A percentile compares a stretch with the other conserved stretches of the same genome.
Conservation (phyloP, 2,888 invertebrate genomes). For the Hypolimnas misippus region DNA sequence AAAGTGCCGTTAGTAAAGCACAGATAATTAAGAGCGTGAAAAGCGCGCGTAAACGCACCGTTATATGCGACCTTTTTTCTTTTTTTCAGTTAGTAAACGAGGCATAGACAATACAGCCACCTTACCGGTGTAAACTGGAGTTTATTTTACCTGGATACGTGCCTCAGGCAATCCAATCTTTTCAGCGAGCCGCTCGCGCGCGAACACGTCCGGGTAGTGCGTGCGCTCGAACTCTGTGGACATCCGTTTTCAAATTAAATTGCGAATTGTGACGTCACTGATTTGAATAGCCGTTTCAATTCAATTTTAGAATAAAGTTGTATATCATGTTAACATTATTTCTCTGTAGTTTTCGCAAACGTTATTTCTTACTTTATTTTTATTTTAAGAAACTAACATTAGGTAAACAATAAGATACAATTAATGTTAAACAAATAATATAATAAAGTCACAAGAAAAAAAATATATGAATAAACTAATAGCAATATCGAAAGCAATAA, state of each 20-base stretch:
- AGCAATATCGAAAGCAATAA: slow-evolving; percentile 53
- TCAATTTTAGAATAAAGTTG: slow-evolving; percentile 28
- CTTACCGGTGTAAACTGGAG: slow-evolving; percentile 78
- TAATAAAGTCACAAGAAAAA: slow-evolving; percentile 22
- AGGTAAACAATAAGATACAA: too few relatives aligned
- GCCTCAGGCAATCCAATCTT: slow-evolving; percentile 99
- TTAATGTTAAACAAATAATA: too few relatives aligned
- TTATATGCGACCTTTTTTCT: not conserved
- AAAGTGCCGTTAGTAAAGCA: slow-evolving; percentile 12
- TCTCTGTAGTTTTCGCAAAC: not conserved
- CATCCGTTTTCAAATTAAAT: slow-evolving; percentile 44
- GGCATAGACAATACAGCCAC: slow-evolving; percentile 57
- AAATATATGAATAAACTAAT: slow-evolving; percentile 33
- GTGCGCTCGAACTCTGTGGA: slow-evolving; percentile 96
- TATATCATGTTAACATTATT: not conserved
- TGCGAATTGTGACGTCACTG: slow-evolving; percentile 43
- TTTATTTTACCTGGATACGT: slow-evolving; percentile 97
- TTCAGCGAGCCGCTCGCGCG: slow-evolving; percentile 96
- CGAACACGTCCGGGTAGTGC: slow-evolving; percentile 98
- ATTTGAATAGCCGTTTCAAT: slow-evolving; percentile 35
- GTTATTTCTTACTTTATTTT: too few relatives aligned
- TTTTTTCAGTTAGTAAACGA: slow-evolving; percentile 37
- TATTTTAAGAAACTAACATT: too few relatives aligned
- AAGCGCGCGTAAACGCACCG: slow-evolving; percentile 16
- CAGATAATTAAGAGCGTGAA: slow-evolving; percentile 17